These are phyloP conservation scores for Ailuropoda melanoleuca DNA, from an alignment of 2,113 vertebrate species.

Conservation along the genomic window DNA sequence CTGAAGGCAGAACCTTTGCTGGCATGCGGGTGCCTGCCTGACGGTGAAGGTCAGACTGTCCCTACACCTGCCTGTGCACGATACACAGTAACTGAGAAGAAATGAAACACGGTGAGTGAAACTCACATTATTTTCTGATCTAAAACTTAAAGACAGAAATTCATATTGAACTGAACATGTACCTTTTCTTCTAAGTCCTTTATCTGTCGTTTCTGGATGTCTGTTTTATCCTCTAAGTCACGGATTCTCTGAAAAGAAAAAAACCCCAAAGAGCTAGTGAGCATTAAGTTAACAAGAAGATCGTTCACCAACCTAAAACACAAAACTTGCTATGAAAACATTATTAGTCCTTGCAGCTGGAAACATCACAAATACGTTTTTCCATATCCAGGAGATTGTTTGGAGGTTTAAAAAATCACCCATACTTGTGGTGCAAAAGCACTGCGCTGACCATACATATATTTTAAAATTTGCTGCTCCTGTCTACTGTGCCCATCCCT, in stretches of 20 bases:
- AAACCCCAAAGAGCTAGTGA: background rate
- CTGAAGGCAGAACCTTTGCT: background rate
- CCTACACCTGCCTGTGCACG: background rate
- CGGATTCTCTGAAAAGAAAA: slow-evolving; percentile 91
- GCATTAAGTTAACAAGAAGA: background rate
- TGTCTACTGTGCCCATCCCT: background rate
- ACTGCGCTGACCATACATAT: background rate
- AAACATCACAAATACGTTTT: background rate
- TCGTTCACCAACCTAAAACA: slow-evolving; percentile 48
- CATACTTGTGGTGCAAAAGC: background rate
- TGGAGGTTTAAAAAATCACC: background rate
- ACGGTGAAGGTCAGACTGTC: too few relatives aligned
- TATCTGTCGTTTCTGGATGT: slow-evolving; percentile 98
- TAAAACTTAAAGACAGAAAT: slow-evolving; percentile 39
- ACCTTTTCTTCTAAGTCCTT: slow-evolving; percentile 99
- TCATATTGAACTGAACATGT: background rate
- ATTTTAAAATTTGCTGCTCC: background rate
- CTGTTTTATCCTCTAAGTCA: slow-evolving; percentile 98
- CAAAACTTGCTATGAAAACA: background rate
- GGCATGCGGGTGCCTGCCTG: background rate
- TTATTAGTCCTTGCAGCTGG: background rate
- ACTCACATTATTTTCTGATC: background rate
- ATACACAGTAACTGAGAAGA: background rate
- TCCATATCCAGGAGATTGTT: background rate
- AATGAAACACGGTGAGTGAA: background rate